Evolutionary conservation across 2,113 vertebrate genomes (phyloP).

Genomic region (Cavia aperea): DNA sequence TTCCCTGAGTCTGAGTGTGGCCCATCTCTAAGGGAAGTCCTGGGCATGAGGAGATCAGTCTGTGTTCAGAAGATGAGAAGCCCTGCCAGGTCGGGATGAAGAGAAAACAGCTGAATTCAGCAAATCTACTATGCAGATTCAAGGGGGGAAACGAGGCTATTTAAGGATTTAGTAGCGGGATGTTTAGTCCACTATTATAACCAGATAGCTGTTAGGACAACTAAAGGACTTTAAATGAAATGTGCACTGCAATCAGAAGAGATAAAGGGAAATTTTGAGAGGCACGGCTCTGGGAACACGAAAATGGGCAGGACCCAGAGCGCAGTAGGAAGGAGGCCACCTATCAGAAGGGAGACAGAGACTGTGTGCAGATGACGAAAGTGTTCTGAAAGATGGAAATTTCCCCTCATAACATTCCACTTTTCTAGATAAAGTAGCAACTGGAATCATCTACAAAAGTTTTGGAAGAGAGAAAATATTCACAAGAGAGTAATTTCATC

Average conservation of each 20-base stretch:
- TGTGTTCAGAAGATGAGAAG: background rate
- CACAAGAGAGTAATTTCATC: background rate
- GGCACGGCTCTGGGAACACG: background rate
- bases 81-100: background rate
- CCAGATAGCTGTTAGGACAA: background rate
- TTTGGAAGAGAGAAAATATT: background rate
- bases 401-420: background rate
- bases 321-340: background rate
- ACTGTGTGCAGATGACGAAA: background rate
- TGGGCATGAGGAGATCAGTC: background rate
- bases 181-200: background rate
- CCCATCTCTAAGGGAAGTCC: background rate
- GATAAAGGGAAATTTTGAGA: background rate
- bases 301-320: background rate
- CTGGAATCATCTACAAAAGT: background rate
- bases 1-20: background rate
- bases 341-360: background rate
- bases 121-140: too few relatives aligned
- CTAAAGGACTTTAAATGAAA: too few relatives aligned
- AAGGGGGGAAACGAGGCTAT: background rate
- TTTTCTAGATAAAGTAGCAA: background rate
- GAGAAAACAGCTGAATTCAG: background rate
- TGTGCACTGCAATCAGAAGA: background rate
- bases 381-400: background rate
- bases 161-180: background rate